These are phyloP conservation scores for Lepidonotus clava DNA, from an alignment of 2,888 invertebrate genomes.

Conservation along the genomic window DNA sequence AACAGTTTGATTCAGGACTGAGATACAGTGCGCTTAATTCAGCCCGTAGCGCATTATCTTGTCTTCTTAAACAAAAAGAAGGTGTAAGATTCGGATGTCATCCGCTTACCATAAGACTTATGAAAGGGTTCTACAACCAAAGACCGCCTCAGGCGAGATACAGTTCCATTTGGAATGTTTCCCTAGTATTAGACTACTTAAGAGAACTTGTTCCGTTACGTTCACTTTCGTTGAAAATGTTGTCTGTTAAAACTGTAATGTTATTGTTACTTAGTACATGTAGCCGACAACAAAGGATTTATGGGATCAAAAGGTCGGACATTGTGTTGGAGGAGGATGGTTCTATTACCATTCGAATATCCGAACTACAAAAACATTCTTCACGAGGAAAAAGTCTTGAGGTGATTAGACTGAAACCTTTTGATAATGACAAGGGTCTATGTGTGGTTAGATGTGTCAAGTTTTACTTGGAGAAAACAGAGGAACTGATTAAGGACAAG, in stretches of 20 bases:
- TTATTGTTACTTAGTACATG: neutral
- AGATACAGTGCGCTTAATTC: neutral
- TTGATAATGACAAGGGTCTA: too few relatives aligned
- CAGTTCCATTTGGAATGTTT: neutral
- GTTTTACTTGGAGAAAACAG: too few relatives aligned
- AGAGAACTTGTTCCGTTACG: neutral
- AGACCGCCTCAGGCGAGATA: neutral
- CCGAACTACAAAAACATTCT: too few relatives aligned
- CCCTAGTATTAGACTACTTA: neutral
- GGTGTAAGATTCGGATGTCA: neutral
- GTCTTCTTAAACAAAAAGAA: neutral
- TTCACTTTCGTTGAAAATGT: neutral
- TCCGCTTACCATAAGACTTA: neutral
- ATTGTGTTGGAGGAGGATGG: too few relatives aligned
- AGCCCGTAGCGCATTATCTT: neutral
- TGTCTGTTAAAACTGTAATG: neutral
- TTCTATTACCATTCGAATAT: too few relatives aligned
- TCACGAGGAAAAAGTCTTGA: too few relatives aligned
- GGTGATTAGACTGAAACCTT: too few relatives aligned
- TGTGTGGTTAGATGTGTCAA: too few relatives aligned
- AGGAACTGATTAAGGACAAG: too few relatives aligned
- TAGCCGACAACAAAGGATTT: neutral
- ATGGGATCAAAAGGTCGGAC: too few relatives aligned
- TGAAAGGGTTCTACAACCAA: neutral
- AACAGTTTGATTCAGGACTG: neutral